Base-by-base conservation (phyloP, 2,113 vertebrate genomes). In the Willisornis vidua region DNA sequence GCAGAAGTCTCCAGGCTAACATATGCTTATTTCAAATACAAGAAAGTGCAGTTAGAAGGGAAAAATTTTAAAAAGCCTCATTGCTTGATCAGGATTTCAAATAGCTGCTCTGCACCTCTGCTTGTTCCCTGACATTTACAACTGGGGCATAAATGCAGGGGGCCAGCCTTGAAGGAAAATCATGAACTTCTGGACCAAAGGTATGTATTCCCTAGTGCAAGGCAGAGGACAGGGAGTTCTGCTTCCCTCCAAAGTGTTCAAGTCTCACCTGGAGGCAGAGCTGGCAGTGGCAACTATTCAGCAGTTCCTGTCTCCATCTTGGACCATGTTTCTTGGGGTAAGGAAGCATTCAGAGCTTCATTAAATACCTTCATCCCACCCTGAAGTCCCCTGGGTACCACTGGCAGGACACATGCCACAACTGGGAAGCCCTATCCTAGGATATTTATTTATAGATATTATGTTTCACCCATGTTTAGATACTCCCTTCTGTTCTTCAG, bases 21-120 rank as follows among this genome's bases (percentile, higher is more conserved):
- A 96, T 92, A 97, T 88, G 86, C 73, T 94, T 94, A 65, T 84
- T 90, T 80, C 84, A 93, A 96, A 88, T 55, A 93, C 1, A 89
- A 79, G 62, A 90, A 94, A 88, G 86, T 59, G 83, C 51, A 70
- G 43, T 63, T 81, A 77, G n/a, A 90, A 85, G 19, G 68, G 51
- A 61, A 89, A 76, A 63, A 55, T 18, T n/a, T 79, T 37, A 57
- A 74, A 57, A 74, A 92, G 73, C 63, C 8, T 70, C 3, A 1
- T 41, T 37, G 19, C 49, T 68, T 48, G 41, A 9, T 57, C 9
- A 41, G 37, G 37, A 73, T 85, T 90, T 79, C 75, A 66, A 13
- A 9, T 3, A 52, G 24, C 23, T 24, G n/a, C 29, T 74, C 4
- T 2, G 66, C 0, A 0, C 28, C 49, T 84, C 73, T 57, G 28